Conservation (phyloP, 2,888 invertebrate species). For the Neria commutata region DNA sequence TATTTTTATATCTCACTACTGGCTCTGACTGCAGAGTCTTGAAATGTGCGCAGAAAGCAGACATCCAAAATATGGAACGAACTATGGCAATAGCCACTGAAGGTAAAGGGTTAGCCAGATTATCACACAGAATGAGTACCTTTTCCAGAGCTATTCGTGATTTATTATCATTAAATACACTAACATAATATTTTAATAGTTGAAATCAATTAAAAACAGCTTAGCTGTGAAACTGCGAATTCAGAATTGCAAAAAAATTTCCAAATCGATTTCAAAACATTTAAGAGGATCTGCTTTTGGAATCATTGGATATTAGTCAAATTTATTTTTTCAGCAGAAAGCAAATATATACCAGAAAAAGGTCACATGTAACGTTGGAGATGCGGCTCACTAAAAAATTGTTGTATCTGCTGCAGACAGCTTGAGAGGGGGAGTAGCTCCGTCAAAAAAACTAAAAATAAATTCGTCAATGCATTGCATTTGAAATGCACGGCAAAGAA, state of each 20-base stretch:
- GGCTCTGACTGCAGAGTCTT: too few relatives aligned
- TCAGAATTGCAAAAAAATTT: conserved; percentile 46
- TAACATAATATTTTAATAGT: too few relatives aligned
- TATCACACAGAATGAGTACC: too few relatives aligned
- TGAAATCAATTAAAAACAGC: conserved; percentile 38
- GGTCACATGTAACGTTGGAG: conserved; percentile 21
- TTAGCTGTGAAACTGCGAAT: conserved; percentile 49
- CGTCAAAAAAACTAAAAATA: conserved; percentile 13
- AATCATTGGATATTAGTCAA: conserved; percentile 30
- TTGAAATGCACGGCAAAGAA: background rate
- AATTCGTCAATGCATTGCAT: background rate
- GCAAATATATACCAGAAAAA: background rate
- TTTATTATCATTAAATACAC: too few relatives aligned
- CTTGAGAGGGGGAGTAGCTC: background rate
- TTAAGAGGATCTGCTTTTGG: conserved; percentile 25
- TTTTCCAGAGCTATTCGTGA: too few relatives aligned
- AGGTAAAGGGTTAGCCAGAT: too few relatives aligned
- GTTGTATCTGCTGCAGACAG: conserved; percentile 32
- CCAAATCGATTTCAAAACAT: conserved; percentile 45
- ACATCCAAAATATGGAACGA: too few relatives aligned
- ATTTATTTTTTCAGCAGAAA: conserved; percentile 8
- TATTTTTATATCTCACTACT: too few relatives aligned
- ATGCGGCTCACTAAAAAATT: conserved; percentile 35
- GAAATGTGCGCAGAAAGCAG: too few relatives aligned
- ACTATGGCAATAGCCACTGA: too few relatives aligned